Evolutionary conservation across 2,113 vertebrate genomes (phyloP).

Genomic region (Lophochroa leadbeateri): DNA sequence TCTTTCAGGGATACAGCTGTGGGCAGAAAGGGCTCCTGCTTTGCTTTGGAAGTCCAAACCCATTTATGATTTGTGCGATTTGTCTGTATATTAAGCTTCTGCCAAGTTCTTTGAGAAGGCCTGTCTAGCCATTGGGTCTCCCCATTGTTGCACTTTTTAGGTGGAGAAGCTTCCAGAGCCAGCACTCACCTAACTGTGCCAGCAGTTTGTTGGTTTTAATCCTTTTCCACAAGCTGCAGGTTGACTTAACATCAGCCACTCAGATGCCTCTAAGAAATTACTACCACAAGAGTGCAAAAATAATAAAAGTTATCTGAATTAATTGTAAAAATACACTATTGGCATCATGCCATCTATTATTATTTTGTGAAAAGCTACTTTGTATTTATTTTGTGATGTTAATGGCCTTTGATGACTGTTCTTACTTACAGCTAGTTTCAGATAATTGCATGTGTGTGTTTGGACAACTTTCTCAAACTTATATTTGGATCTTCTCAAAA

Average conservation of each 20-base stretch:
- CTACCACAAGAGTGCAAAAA: not conserved
- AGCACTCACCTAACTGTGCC: not conserved
- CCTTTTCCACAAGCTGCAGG: not conserved
- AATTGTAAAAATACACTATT: not conserved
- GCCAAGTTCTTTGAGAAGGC: not conserved
- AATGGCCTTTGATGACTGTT: not conserved
- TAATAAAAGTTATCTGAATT: not conserved
- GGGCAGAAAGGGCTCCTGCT: not conserved
- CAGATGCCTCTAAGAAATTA: not conserved
- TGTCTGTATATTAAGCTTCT: not conserved
- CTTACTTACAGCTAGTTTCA: not conserved
- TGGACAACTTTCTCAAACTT: not conserved
- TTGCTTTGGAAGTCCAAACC: not conserved
- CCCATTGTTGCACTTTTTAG: accelerated
- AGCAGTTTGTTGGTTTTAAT: not conserved
- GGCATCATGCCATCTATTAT: not conserved
- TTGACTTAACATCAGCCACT: not conserved
- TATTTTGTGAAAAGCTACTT: not conserved
- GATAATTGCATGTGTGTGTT: not conserved
- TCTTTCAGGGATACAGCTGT: not conserved
- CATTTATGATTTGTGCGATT: not conserved
- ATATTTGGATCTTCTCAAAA: not conserved
- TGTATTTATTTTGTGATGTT: not conserved
- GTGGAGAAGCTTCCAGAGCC: not conserved
- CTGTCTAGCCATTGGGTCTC: not conserved